Conservation (phyloP, 64 coral and sea anemone species). For the Dendrophyllia cribrosa region DNA sequence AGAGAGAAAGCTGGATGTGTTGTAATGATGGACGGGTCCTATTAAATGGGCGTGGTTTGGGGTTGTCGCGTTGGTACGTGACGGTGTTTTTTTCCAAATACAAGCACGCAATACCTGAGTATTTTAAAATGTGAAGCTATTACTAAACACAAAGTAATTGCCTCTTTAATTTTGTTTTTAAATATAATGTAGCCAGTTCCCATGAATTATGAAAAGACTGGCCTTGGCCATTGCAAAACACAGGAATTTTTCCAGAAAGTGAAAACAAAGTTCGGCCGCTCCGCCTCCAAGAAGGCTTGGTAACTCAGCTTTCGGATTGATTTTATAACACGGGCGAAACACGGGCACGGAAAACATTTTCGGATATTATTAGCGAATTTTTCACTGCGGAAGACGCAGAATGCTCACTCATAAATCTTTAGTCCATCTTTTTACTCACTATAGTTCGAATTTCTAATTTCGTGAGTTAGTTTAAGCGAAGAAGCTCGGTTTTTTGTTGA, state of each 20-base stretch:
- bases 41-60: no score
- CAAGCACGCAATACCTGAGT: no score
- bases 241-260: background rate
- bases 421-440: background rate
- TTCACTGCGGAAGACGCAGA: background rate
- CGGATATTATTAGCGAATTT: background rate
- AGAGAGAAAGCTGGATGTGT: no score
- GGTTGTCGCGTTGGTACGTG: no score
- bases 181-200: no score
- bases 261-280: background rate
- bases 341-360: background rate
- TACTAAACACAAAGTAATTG: no score
- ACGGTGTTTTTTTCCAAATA: no score
- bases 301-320: slow-evolving; percentile 25
- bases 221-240: no score
- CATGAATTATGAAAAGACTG: no score
- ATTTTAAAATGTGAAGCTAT: no score
- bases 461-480: background rate
- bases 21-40: no score
- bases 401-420: background rate
- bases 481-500: background rate
- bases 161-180: no score
- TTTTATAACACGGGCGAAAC: background rate
- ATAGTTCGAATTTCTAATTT: background rate
- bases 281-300: slow-evolving; percentile 7